Conservation (phyloP, 1,140 invertebrate genomes). For the Drosophila littoralis region DNA sequence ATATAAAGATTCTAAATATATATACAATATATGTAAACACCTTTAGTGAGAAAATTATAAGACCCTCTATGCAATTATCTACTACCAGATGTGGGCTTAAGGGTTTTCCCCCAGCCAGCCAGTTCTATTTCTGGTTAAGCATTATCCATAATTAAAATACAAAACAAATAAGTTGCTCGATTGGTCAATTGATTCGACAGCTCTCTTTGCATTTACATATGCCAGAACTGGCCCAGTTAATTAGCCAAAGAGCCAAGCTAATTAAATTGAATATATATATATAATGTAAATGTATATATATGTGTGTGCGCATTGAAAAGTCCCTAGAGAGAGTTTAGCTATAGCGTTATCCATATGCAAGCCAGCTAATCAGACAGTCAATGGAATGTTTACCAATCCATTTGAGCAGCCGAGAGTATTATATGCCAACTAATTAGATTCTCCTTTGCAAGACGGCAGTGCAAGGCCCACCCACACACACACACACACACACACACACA, state of each 20-base stretch:
- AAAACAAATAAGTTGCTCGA: constrained; percentile 7
- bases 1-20: too few relatives aligned
- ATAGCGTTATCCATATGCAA: constrained; percentile 26
- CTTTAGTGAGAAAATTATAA: too few relatives aligned
- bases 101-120: neutral
- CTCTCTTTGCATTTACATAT: neutral
- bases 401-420: constrained; percentile 45
- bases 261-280: constrained; percentile 24
- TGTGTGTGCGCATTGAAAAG: constrained; percentile 12
- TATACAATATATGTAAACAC: too few relatives aligned
- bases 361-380: constrained; percentile 47
- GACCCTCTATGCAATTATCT: too few relatives aligned
- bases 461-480: neutral
- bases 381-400: constrained; percentile 69
- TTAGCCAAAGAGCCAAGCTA: constrained; percentile 37
- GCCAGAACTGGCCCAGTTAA: constrained; percentile 7
- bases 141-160: neutral
- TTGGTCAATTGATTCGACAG: constrained; percentile 4
- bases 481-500: too few relatives aligned
- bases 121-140: neutral
- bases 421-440: constrained; percentile 67
- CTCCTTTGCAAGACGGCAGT: neutral
- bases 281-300: neutral
- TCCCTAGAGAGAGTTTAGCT: constrained; percentile 28
- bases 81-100: too few relatives aligned